Evolutionary conservation across 1,140 invertebrate genomes (phyloP), one percentile per base, ranked within the genome.

Genomic region (Frieseomelitta varia): DNA sequence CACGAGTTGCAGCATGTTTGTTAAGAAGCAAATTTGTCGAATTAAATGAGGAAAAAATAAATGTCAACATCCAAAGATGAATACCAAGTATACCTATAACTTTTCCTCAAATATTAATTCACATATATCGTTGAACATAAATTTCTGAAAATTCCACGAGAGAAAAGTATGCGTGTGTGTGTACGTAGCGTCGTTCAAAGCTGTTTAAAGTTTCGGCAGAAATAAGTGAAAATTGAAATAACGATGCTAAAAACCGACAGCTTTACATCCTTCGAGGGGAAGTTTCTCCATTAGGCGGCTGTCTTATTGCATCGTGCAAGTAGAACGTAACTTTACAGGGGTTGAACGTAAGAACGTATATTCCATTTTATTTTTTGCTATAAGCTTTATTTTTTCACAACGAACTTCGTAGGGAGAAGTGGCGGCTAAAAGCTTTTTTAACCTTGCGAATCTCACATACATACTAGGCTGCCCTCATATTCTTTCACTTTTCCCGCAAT

Each of bases 281-380:
- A 81, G 79, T 81, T 81, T 81, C 56, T 53, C 69, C 69, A 65
- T 73, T 65, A 74, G 24, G 19, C 15, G 19, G n/a, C 56, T 34
- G 24, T 63, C n/a, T 74, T 61, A 73, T 63, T 74, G 47, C 47
- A 11, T 27, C 69, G 34, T 19, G 69, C 63, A 65, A 27, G 53
- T 27, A 47, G 39, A 61, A 53, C 19, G 27, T 8, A 39, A 14
- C n/a, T 63, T 47, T 11, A 27, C n/a, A n/a, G 21, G 47, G 17
- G 39, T 30, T 63, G 24, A 72, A 51, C 39, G n/a, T 71, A 34
- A 21, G 68, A 61, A 63, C 69, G 39, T 61, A 73, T 56, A 30
- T 53, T 15, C 15, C 47, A 21, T 63, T 63, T 74, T 80, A 55
- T 34, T 58, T 30, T 71, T 63, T 30, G 30, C 12, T 27, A 74